Evolutionary conservation across 2,888 invertebrate genomes (phyloP), one percentile per base, ranked within the genome.

Genomic region (Apodemia zela): DNA sequence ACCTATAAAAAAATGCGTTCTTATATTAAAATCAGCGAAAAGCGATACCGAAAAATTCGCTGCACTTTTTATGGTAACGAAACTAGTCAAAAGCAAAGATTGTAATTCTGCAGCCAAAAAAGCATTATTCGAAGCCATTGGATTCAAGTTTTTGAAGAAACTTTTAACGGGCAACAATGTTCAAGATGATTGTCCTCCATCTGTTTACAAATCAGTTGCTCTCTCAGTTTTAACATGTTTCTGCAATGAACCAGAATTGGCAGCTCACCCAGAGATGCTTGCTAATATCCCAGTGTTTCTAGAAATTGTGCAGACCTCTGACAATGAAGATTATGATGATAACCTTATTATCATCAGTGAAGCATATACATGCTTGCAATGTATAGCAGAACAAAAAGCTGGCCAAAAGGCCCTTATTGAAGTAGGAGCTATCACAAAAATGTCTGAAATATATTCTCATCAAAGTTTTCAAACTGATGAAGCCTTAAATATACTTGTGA

Each of bases 21-120:
- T 94, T 67, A 95, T 97, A 75, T 84, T 98, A 71, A 95, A 96
- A 82, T 93, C 94, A 76, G 96, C 97, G 13, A 94, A 94, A 75
- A 95, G 94, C 80, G 98, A 98, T 84, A 97, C 97, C 0, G 97
- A 98, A 84, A 97, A 97, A 82, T 97, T 98, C 82, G 97, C 98
- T 51, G 97, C 96, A 0, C 93, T 98, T 61, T 97, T 98, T 82
- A 96, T 98, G 95, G 97, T 98, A 62, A 97, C 98, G 3, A 98
- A 98, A 84, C 86, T 97, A 63, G 95, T 98, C 49, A 96, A 97
- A 83, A 95, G 95, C 69, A 96, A 96, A 78, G 96, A 97, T 75
- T 96, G 97, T 79, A 94, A 93, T 73, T 89, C 94, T 11, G 92
- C 93, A n/a, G 94, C 94, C n/a, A 96, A 96, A 80, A 95, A 95